Base-by-base conservation (phyloP, 2,797 vertebrate genomes). In the Malurus splendens region DNA sequence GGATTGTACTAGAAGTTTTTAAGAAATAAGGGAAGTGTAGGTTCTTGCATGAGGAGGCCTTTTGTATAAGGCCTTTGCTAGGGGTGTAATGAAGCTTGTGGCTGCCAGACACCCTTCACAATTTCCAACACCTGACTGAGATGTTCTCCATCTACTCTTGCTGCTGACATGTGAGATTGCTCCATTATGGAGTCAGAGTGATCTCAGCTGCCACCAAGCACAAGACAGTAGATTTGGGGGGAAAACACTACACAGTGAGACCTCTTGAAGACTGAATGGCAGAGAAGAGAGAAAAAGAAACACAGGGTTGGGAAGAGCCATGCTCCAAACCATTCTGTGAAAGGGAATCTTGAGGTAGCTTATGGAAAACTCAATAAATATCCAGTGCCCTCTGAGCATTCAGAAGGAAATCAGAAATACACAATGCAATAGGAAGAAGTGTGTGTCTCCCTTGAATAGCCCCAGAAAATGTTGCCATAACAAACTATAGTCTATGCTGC, bases 1-100 rank as follows among this genome's bases (percentile, higher is more conserved):
- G 61, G 78, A 62, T 38, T 89, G 33, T 79, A 67, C 76, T 73
- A 64, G 54, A 66, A 59, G 25, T 45, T 91, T 52, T 76, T 74
- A 54, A 81, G 32, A 75, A 83, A 65, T 86, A 36, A 2, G 27
- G 36, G 48, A 87, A 68, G 48, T 75, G 36, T 61, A 45, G 9
- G 39, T 78, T 66, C 65, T 67, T 84, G 57, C 38, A 70, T 45
- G 12, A 75, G 45, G 23, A 57, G 38, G 15, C 27, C 23, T 68
- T 93, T 91, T 62, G 10, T 80, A 3, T 39, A 50, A 84, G 50
- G 42, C 30, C 30, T 86, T 83, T 82, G 38, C 55, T 67, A 24
- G 44, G 11, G 25, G 11, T 57, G 36, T 60, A 44, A 32, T 72
- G 14, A 82, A 67, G 52, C 81, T 79, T 62, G 45, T 75, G 88